A percentile compares a stretch with the other conserved stretches of the same genome.
Evolutionary conservation across 2,888 invertebrate species (phyloP).

Genomic region (Microctonus brassicae): DNA sequence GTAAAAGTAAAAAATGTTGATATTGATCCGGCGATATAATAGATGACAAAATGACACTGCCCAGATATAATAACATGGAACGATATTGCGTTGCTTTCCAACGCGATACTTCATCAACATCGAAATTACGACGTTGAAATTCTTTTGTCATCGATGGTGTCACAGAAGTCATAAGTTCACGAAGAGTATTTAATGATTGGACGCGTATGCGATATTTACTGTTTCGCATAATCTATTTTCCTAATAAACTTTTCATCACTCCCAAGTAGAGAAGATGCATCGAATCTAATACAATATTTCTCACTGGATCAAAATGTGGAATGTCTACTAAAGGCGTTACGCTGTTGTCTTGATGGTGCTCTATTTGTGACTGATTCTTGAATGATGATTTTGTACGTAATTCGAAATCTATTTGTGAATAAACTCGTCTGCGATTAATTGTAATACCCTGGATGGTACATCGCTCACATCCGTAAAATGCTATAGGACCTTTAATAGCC

Average conservation of each 20-base stretch:
- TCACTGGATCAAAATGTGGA: constrained; percentile 33
- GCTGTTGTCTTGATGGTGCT: constrained; percentile 25
- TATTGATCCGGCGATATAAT: too few relatives aligned
- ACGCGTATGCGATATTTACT: too few relatives aligned
- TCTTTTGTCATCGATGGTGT: too few relatives aligned
- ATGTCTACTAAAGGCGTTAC: constrained; percentile 21
- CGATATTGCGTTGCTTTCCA: too few relatives aligned
- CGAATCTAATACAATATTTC: constrained; percentile 14
- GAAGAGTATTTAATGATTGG: background rate
- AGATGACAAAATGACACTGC: too few relatives aligned
- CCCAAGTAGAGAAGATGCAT: constrained; percentile 28
- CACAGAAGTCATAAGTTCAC: constrained; percentile 27
- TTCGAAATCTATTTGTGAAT: constrained; percentile 35
- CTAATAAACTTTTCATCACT: constrained; percentile 27
- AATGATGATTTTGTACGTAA: constrained; percentile 37
- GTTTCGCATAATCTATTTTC: too few relatives aligned
- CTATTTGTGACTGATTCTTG: constrained; percentile 22
- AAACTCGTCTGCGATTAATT: constrained; percentile 34
- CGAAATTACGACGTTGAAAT: constrained; percentile 46
- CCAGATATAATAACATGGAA: too few relatives aligned
- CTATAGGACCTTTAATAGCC: constrained; percentile 19
- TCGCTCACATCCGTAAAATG: constrained; percentile 33
- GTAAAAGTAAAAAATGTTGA: constrained; percentile 40
- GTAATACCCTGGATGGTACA: constrained; percentile 31
- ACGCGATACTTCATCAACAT: constrained; percentile 31